Percentiles rank a stretch among this genome's conserved stretches.
Conservation (phyloP, 2,797 vertebrate species). For the Clarias fuscus region DNA sequence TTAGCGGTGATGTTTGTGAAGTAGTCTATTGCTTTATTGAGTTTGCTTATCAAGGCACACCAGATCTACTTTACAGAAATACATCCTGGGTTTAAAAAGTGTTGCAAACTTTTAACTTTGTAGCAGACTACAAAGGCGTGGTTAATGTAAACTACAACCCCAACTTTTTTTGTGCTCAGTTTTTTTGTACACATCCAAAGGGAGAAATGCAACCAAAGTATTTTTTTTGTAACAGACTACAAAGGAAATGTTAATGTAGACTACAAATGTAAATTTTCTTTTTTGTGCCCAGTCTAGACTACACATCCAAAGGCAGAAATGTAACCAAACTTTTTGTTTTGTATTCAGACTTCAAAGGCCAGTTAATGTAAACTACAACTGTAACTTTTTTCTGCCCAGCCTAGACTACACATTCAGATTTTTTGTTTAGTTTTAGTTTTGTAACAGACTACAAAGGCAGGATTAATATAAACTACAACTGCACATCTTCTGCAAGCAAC, state of each 20-base stretch:
- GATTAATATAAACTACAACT: neutral
- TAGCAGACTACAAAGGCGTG: neutral
- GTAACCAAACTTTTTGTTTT: too few relatives aligned
- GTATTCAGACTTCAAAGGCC: too few relatives aligned
- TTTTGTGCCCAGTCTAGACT: too few relatives aligned
- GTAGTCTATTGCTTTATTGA: neutral
- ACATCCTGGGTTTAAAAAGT: neutral
- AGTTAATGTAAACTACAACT: too few relatives aligned
- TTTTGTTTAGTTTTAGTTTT: neutral
- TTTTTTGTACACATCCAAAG: too few relatives aligned
- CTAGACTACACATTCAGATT: too few relatives aligned
- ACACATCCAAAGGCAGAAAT: too few relatives aligned
- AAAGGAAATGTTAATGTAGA: neutral
- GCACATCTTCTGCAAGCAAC: neutral
- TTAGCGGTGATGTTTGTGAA: neutral
- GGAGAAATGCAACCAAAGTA: too few relatives aligned
- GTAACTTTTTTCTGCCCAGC: too few relatives aligned
- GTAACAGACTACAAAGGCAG: neutral
- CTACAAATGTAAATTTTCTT: neutral
- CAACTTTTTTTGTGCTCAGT: too few relatives aligned
- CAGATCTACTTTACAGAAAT: neutral
- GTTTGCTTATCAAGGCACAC: slow-evolving; percentile 15
- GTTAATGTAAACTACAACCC: too few relatives aligned
- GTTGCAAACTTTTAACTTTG: neutral
- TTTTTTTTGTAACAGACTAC: too few relatives aligned